Percentiles rank a stretch among this genome's conserved stretches.
Conservation (phyloP, 2,888 invertebrate species). For the Drosophila mulleri region DNA sequence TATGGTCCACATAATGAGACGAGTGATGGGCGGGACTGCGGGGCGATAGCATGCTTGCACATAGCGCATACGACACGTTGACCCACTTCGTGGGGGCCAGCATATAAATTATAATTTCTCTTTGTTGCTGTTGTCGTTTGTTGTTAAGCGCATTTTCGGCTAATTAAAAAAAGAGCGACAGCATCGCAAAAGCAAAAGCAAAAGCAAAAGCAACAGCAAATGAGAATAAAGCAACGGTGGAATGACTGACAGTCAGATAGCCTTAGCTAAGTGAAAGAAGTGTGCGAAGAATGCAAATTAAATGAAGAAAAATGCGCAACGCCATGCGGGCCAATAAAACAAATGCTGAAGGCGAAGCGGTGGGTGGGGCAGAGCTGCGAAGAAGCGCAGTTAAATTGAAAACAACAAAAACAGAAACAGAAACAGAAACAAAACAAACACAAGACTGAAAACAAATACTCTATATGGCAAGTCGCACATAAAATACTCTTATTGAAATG, state of each 20-base stretch:
- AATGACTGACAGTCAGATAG: not conserved
- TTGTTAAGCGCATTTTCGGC: slow-evolving; percentile 75
- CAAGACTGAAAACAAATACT: not conserved
- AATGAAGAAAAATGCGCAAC: slow-evolving; percentile 65
- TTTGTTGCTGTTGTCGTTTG: slow-evolving; percentile 70
- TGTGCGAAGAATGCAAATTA: slow-evolving; percentile 62
- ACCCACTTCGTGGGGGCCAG: slow-evolving; percentile 42
- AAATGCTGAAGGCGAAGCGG: slow-evolving; percentile 28
- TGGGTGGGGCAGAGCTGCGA: slow-evolving; percentile 10
- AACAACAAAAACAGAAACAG: slow-evolving; percentile 9
- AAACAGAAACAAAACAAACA: slow-evolving; percentile 1
- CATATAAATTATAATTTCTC: slow-evolving; percentile 75
- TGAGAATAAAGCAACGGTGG: not conserved
- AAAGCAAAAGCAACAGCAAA: slow-evolving; percentile 2
- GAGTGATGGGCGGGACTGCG: not conserved
- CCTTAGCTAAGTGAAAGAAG: slow-evolving; percentile 32
- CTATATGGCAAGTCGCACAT: not conserved
- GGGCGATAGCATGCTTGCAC: slow-evolving; percentile 10
- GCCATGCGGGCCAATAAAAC: slow-evolving; percentile 51
- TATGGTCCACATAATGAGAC: slow-evolving; percentile 33
- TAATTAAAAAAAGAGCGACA: slow-evolving; percentile 73
- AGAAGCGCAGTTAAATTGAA: slow-evolving; percentile 64
- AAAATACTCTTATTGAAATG: not conserved
- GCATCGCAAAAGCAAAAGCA: slow-evolving; percentile 22
- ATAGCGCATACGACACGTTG: slow-evolving; percentile 56